Base-by-base conservation (phyloP, 53 echinoderm and acorn worm species). In the Crossaster papposus region DNA sequence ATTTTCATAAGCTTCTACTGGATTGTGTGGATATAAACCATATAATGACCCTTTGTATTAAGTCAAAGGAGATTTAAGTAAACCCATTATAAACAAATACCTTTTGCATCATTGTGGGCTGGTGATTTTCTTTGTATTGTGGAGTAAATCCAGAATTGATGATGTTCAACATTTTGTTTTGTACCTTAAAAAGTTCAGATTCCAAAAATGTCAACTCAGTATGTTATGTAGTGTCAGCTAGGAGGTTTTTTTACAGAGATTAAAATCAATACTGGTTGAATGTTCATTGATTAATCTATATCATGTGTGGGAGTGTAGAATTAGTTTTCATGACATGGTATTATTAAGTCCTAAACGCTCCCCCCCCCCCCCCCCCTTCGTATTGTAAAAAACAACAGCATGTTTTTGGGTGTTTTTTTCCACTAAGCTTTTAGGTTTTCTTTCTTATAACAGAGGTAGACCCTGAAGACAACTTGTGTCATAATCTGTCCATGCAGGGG, bases 401-500 rank as follows among this genome's bases (percentile, higher is more conserved):
- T 44, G 44, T 44, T 9, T 44, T 9, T 44, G 44, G 44, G 44
- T 44, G 6, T 44, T 44, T 44, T 81, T 81, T 14, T 18, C 28
- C 51, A 53, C 44, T 18, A 30, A 79, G 36, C 79, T 30, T 29
- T 14, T 4, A 28, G 37, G n/a, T 31, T 23, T 51, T 51, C 44
- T 28, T 29, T 50, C 10, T 83, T 28, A 12, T 44, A 37, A 15
- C 30, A 30, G 18, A 83, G 65, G 54, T 44, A 22, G 70, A 51
- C 51, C 64, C 70, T 83, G 51, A 29, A 23, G 70, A 70, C 17
- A 30, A 50, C 37, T 83, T 70, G 68, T 70, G 78, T 78, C 26
- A 51, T 70, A 70, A 70, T 68, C 83, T 51, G 32, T 50, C 38
- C 26, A 51, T 37, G 83, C 83, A 68, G 29, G 36, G 70, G 37